Percentiles rank a stretch among this genome's conserved stretches.
phyloP scores from a whole-genome alignment of 2,113 vertebrate species.

The cattle (Bos taurus) region DNA sequence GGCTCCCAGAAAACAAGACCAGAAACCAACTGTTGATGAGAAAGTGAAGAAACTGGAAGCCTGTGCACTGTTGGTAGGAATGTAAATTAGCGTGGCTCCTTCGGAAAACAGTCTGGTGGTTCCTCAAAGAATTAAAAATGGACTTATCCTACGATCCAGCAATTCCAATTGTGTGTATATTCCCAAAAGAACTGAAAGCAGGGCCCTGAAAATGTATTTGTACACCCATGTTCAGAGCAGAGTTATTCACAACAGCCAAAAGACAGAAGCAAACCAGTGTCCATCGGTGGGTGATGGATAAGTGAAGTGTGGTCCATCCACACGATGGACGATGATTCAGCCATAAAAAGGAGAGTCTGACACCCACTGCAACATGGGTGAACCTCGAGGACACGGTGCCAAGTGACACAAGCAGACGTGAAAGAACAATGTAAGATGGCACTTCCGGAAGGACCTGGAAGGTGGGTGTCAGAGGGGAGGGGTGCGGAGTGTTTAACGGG shows the following conservation, averaged over 20 bases:
- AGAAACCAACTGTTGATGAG: neutral
- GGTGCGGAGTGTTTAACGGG: neutral
- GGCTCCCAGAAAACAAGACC: neutral
- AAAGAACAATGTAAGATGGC: neutral
- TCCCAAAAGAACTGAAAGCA: neutral
- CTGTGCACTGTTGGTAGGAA: neutral
- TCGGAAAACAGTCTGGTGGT: accelerated
- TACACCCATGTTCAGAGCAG: neutral
- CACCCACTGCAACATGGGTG: accelerated
- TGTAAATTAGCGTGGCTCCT: accelerated
- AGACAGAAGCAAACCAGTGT: neutral
- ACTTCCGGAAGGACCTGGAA: neutral
- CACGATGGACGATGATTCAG: accelerated
- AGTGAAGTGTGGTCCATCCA: neutral
- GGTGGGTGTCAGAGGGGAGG: neutral
- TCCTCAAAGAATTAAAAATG: neutral
- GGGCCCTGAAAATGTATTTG: neutral
- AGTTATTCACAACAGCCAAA: neutral
- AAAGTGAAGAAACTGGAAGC: neutral
- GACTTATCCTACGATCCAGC: neutral
- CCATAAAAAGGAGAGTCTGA: neutral
- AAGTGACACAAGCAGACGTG: neutral
- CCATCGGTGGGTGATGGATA: neutral
- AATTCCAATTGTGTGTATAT: no score
- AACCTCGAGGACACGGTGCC: accelerated